Conservation (phyloP, 2,888 invertebrate species). For the Cordylochernes scorpioides region DNA sequence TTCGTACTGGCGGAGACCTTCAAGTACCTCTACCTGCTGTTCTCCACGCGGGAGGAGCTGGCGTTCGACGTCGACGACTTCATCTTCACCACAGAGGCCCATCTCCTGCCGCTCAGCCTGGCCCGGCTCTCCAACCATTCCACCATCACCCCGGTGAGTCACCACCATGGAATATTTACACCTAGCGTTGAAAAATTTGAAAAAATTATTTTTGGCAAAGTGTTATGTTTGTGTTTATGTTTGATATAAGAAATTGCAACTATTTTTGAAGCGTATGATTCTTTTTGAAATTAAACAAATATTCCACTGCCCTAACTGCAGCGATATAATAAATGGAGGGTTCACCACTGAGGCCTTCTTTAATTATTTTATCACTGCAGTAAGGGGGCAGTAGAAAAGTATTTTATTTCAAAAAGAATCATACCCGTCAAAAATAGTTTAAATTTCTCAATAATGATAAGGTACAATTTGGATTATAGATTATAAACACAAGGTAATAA, state of each 20-base stretch:
- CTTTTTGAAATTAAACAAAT: no score
- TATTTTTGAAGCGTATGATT: no score
- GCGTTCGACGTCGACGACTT: conserved; percentile 57
- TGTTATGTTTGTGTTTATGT: neutral
- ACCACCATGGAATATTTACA: neutral
- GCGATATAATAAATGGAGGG: no score
- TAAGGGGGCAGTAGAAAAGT: no score
- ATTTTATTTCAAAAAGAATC: no score
- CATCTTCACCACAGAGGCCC: conserved; percentile 77
- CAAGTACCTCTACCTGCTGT: conserved; percentile 80
- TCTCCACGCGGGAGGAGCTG: conserved; percentile 59
- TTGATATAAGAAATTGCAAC: neutral
- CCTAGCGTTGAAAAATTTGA: neutral
- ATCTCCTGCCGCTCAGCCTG: conserved; percentile 62
- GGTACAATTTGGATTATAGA: no score
- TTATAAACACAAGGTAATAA: no score
- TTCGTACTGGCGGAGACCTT: conserved; percentile 92
- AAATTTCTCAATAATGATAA: no score
- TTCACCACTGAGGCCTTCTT: no score
- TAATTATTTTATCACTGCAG: no score
- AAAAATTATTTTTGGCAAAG: neutral
- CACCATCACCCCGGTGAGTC: conserved; percentile 19
- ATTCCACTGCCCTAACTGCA: no score
- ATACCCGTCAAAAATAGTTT: no score
- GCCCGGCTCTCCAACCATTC: conserved; percentile 30